phyloP scores from a whole-genome alignment of 2,888 invertebrate genomes.

The Liopterus haemorrhoidalis region DNA sequence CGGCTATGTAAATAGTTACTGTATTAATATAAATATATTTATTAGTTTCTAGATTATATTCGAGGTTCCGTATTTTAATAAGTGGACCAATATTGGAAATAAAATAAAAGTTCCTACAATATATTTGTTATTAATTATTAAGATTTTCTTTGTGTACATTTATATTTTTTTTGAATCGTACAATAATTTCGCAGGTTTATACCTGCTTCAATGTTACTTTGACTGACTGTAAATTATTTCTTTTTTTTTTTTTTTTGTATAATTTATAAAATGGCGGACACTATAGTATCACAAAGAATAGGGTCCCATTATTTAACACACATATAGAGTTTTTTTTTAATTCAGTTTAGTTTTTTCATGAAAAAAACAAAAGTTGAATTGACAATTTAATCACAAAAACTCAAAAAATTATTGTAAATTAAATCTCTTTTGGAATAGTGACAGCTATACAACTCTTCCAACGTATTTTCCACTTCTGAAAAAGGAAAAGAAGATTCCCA shows the following conservation, averaged over 20 bases:
- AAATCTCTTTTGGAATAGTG: no score
- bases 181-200: conserved; percentile 10
- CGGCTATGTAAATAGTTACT: conserved; percentile 22
- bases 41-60: conserved; percentile 18
- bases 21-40: conserved; percentile 20
- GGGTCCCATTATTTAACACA: conserved; percentile 23
- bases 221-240: conserved; percentile 24
- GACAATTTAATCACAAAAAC: no score
- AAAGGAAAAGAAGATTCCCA: no score
- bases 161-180: conserved; percentile 18
- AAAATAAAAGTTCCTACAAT: conserved; percentile 43
- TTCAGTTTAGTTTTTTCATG: no score
- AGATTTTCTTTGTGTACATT: conserved; percentile 15
- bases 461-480: no score
- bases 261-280: conserved; percentile 22
- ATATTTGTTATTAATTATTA: conserved; percentile 23
- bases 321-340: no score
- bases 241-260: conserved; percentile 20
- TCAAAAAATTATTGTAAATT: no score
- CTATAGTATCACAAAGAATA: conserved; percentile 22
- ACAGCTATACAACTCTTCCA: no score
- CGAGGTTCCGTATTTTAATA: conserved; percentile 38
- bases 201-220: conserved; percentile 10
- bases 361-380: no score
- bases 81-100: conserved; percentile 45